Evolutionary conservation across 1,140 invertebrate genomes (phyloP).

Genomic region (Drosophila elegans): DNA sequence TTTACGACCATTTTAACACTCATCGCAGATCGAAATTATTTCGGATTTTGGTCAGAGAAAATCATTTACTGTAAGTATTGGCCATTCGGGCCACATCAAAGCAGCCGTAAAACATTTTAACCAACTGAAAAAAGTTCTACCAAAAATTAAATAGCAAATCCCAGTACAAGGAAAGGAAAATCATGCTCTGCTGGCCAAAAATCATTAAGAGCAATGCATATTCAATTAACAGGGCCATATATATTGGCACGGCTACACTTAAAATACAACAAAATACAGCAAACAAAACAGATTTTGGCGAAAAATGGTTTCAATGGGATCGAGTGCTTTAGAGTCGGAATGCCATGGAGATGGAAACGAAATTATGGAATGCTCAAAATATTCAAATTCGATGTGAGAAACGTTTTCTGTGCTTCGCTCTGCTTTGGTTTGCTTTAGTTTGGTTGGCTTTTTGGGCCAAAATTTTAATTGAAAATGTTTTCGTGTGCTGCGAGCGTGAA

Average conservation of each 20-base stretch:
- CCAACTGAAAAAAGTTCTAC: constrained; percentile 17
- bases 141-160: constrained; percentile 11
- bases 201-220: constrained; percentile 66
- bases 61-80: constrained; percentile 39
- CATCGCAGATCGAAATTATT: constrained; percentile 9
- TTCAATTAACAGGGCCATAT: constrained; percentile 71
- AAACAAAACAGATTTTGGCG: constrained; percentile 41
- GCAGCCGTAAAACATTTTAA: constrained; percentile 46
- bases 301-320: constrained; percentile 58
- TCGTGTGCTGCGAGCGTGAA: constrained; percentile 77
- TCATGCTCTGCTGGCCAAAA: constrained; percentile 50
- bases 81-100: constrained; percentile 58
- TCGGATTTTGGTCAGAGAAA: constrained; percentile 3
- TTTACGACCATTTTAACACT: constrained; percentile 22
- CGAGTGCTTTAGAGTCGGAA: constrained; percentile 46
- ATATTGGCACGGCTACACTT: constrained; percentile 28
- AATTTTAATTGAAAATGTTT: constrained; percentile 77
- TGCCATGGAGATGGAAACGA: constrained; percentile 62
- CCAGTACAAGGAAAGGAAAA: constrained; percentile 29
- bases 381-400: constrained; percentile 69
- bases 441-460: constrained; percentile 52
- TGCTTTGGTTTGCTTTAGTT: constrained; percentile 43
- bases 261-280: constrained; percentile 28
- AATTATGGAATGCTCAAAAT: constrained; percentile 76
- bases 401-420: constrained; percentile 36